Evolutionary conservation across 2,113 vertebrate genomes (phyloP).

Genomic region (Chloroceryle aenea): DNA sequence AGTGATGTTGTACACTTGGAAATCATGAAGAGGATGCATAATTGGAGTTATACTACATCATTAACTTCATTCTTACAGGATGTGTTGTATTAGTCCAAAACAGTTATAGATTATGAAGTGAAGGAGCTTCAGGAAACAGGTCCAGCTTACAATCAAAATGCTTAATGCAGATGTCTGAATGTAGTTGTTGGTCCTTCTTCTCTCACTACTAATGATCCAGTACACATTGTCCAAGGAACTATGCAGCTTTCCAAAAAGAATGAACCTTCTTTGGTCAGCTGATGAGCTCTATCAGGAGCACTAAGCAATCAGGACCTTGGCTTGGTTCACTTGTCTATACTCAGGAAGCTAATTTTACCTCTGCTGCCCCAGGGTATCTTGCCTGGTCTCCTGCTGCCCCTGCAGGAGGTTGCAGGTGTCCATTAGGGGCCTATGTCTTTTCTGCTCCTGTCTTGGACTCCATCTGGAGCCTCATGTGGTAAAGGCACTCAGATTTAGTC

Average conservation of each 20-base stretch:
- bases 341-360: neutral
- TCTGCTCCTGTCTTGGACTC: neutral
- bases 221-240: neutral
- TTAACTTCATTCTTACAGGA: neutral
- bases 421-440: neutral
- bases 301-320: neutral
- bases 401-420: neutral
- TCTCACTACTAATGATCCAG: neutral
- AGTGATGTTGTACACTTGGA: neutral
- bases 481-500: neutral
- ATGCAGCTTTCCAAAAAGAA: neutral
- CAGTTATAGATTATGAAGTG: neutral
- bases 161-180: neutral
- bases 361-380: neutral
- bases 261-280: neutral
- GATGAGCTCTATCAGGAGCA: neutral
- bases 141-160: neutral
- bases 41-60: neutral
- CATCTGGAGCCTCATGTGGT: neutral
- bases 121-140: neutral
- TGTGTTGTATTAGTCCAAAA: neutral
- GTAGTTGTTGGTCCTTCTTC: neutral
- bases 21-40: neutral
- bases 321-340: neutral
- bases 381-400: neutral